Base-by-base conservation (phyloP, 2,888 invertebrate genomes). In the Nemapogon koenigi region DNA sequence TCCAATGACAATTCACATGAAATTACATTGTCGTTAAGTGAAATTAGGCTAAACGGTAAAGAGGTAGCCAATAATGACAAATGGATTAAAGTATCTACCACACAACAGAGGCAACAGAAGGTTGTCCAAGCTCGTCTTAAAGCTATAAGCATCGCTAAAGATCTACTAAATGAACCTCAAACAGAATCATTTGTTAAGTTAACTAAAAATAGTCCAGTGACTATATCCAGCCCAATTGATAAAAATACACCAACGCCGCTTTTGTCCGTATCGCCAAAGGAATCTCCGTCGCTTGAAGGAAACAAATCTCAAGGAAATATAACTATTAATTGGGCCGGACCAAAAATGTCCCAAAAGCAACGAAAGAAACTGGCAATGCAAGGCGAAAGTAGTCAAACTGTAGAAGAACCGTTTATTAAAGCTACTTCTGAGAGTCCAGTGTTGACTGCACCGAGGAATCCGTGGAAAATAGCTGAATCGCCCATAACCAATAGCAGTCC, bases 341-440 rank as follows among this genome's bases (percentile, higher is more conserved):
- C 78, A n/a, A 85, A 83, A 52, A 47, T 86, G 4, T 86, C 86
- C 1, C 87, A 86, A 49, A 86, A 86, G 45, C 84, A 85, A 51
- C 64, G 85, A 15, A 86, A 86, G 49, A 81, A 82, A 46, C 54
- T 85, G 40, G 81, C 82, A 1, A 58, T 81, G 41, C 81, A 81
- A 49, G 73, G 68, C 6, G 66, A 50, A 35, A 67, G 63, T 15
- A 44, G 22, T 19, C 46, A 50, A 8, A n/a, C n/a, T n/a, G n/a
- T n/a, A n/a, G n/a, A n/a, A n/a, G n/a, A n/a, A n/a, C n/a, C n/a
- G n/a, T n/a, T n/a, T n/a, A n/a, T n/a, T n/a, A n/a, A n/a, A n/a
- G n/a, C n/a, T n/a, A n/a, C n/a, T n/a, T n/a, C n/a, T n/a, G n/a
- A n/a, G n/a, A n/a, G n/a, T n/a, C n/a, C n/a, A n/a, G n/a, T n/a